phyloP scores from a whole-genome alignment of 2,113 vertebrate species.

The Plectropomus leopardus region DNA sequence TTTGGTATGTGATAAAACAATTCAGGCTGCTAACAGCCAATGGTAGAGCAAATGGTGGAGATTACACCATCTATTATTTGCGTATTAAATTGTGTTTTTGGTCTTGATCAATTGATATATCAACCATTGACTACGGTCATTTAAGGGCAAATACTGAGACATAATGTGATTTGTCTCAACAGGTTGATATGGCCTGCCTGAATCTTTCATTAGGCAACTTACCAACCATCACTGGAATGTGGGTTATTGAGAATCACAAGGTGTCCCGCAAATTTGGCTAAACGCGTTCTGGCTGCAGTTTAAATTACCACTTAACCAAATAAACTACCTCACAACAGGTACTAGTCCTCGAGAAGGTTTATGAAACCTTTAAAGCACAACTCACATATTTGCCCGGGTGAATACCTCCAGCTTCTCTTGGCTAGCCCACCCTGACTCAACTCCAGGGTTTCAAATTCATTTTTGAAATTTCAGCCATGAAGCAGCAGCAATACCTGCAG shows the following conservation, averaged over 20 bases:
- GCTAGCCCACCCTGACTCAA: slow-evolving; percentile 2
- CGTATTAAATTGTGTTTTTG: neutral
- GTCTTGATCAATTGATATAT: neutral
- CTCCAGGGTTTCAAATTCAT: slow-evolving; percentile 11
- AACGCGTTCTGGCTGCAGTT: slow-evolving; percentile 8
- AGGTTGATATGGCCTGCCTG: neutral
- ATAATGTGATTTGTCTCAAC: neutral
- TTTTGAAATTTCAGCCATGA: slow-evolving; percentile 43
- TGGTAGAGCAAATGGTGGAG: neutral
- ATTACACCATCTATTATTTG: neutral
- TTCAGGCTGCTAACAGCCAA: neutral
- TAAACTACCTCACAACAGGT: neutral
- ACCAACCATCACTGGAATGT: neutral
- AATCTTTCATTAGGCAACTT: neutral
- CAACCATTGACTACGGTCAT: neutral
- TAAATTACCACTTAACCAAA: neutral
- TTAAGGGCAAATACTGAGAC: neutral
- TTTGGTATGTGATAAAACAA: neutral
- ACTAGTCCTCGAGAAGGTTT: slow-evolving; percentile 19
- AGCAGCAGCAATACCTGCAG: slow-evolving; percentile 38
- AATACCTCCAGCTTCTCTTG: slow-evolving; percentile 7
- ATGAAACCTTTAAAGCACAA: slow-evolving; percentile 14
- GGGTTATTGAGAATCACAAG: neutral
- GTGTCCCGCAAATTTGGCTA: neutral
- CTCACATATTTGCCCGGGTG: neutral